These are phyloP conservation scores for Notospermus geniculatus DNA, from an alignment of 1,140 invertebrate species.

Conservation along the genomic window DNA sequence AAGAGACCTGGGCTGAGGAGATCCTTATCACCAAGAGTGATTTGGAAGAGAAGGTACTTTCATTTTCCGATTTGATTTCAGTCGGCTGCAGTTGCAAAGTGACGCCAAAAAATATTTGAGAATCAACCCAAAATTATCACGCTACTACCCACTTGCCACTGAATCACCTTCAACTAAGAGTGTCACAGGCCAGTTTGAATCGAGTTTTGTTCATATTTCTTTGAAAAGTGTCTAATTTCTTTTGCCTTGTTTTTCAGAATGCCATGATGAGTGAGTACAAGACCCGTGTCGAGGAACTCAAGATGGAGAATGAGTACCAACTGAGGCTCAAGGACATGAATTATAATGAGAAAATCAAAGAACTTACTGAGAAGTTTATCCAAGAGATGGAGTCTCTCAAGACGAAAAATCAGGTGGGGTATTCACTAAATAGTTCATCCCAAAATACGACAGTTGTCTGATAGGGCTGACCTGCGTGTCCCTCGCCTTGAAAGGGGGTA, in stretches of 20 bases:
- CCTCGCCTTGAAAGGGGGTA: no score
- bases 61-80: background rate
- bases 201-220: no score
- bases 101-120: no score
- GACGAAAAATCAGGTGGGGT: slow-evolving; percentile 53
- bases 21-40: slow-evolving; percentile 61
- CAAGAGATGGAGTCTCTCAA: slow-evolving; percentile 59
- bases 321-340: slow-evolving; percentile 60
- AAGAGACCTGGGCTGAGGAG: slow-evolving; percentile 76
- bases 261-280: slow-evolving; percentile 59
- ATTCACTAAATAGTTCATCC: no score
- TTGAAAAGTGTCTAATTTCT: no score
- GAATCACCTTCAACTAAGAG: no score
- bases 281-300: slow-evolving; percentile 58
- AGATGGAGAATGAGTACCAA: slow-evolving; percentile 61
- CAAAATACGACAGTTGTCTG: no score
- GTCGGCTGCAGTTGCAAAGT: no score
- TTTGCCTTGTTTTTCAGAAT: slow-evolving; percentile 54
- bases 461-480: no score
- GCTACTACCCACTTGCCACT: no score
- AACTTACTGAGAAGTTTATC: slow-evolving; percentile 58
- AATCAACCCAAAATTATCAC: no score
- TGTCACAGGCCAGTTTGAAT: no score
- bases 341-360: slow-evolving; percentile 60
- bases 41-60: slow-evolving; percentile 55